Base-by-base conservation (phyloP, 2,888 invertebrate genomes). In the Erynnis tages region DNA sequence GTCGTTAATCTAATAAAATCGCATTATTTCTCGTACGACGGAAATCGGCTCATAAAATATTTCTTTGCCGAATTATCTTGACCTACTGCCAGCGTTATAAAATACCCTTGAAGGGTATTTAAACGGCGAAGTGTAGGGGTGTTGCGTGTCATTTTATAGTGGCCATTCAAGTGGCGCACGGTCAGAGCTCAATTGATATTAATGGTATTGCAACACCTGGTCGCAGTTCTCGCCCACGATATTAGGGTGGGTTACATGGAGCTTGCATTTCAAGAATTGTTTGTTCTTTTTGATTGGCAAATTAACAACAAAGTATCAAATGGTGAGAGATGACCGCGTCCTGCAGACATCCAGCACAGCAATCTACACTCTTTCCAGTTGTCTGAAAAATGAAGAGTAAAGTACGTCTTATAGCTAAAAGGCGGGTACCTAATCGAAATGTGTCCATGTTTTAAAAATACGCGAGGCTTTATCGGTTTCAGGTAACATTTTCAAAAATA, bases 161-260 rank as follows among this genome's bases (percentile, higher is more conserved):
- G 50, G 50, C 21, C 50, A 29, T 44, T 14, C 40, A 50, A 80
- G 84, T 69, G 73, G 68, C 73, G 73, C 72, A 79, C 77, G 83
- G 88, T 78, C 82, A 83, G 61, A 77, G 77, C 73, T 78, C 85
- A 84, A 88, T 88, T 87, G 88, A 87, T 86, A 88, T 25, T 25
- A 25, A 25, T 25, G 25, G 25, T 8, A 25, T 25, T 25, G 25
- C 25, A 25, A 76, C 88, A 88, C 88, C 88, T 88, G 88, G 86
- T 79, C 69, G 61, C 79, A 62, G 66, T 65, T 68, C 71, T 37
- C 74, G 70, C 71, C 70, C 70, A 69, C 66, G 56, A 67, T 54
- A 55, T 54, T 30, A 46, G 63, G 55, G 44, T 1, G 74, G 80
- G 48, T 84, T 75, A 84, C 75, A 87, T 87, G 76, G 54, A 35